Percentiles rank a stretch among this genome's conserved stretches.
phyloP scores from a whole-genome alignment of 2,888 invertebrate genomes.

The Drosophila siamana region DNA sequence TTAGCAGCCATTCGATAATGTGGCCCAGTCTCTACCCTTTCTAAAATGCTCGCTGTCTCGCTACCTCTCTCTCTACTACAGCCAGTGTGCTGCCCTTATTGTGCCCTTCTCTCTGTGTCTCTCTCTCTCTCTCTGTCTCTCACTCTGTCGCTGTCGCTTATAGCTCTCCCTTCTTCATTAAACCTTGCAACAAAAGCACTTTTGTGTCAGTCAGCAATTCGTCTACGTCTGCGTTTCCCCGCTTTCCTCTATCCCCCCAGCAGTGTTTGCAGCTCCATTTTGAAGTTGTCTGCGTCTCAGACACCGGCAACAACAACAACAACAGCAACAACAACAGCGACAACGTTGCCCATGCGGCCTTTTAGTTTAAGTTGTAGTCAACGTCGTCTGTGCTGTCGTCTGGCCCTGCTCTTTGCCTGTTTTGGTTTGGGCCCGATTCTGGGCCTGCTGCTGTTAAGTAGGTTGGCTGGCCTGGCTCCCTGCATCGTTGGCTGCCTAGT shows the following conservation, averaged over 20 bases:
- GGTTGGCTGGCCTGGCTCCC: slow-evolving; percentile 63
- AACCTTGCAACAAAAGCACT: slow-evolving; percentile 80
- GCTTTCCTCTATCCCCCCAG: neutral
- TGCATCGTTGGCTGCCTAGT: slow-evolving; percentile 8
- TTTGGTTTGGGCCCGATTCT: slow-evolving; percentile 31
- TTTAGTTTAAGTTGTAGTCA: slow-evolving; percentile 78
- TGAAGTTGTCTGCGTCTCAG: slow-evolving; percentile 81
- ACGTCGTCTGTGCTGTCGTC: slow-evolving; percentile 60
- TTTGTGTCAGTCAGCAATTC: slow-evolving; percentile 78
- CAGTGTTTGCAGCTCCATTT: slow-evolving; percentile 60
- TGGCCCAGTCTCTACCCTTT: neutral
- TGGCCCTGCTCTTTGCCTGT: slow-evolving; percentile 33
- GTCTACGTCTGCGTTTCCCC: slow-evolving; percentile 52
- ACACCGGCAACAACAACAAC: slow-evolving; percentile 60
- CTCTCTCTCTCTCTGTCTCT: neutral
- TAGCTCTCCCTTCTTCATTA: slow-evolving; percentile 59
- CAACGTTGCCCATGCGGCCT: slow-evolving; percentile 66
- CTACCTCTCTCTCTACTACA: neutral
- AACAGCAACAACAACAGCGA: slow-evolving; percentile 25
- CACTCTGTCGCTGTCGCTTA: neutral
- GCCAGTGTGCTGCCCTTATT: slow-evolving; percentile 10
- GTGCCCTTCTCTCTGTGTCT: neutral
- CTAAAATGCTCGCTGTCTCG: neutral
- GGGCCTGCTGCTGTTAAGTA: slow-evolving; percentile 58
- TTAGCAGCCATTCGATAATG: neutral